Percentiles rank a stretch among this genome's conserved stretches.
phyloP scores from a whole-genome alignment of 2,888 invertebrate species.

The Microctonus aethiopoides region DNA sequence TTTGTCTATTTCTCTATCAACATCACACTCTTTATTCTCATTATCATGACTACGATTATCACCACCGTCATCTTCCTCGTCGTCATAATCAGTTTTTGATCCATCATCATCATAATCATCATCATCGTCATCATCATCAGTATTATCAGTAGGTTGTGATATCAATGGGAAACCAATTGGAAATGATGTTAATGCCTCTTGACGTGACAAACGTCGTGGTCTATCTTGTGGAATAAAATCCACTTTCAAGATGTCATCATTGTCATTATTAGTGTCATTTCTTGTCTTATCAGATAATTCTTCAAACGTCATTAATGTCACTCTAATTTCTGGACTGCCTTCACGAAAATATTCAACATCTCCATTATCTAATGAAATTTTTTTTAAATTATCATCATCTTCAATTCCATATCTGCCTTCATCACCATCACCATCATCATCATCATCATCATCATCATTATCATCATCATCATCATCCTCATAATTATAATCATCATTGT shows the following conservation, averaged over 20 bases:
- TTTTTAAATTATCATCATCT: not conserved
- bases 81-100: not conserved
- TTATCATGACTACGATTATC: conserved; percentile 38
- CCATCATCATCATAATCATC: conserved; percentile 25
- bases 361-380: not conserved
- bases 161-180: conserved; percentile 54
- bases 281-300: conserved; percentile 36
- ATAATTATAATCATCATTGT: conserved; percentile 66
- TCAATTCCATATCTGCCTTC: conserved; percentile 21
- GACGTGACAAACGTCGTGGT: conserved; percentile 73
- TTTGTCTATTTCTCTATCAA: conserved; percentile 16
- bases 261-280: conserved; percentile 10
- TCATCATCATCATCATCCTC: conserved; percentile 43
- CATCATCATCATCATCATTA: conserved; percentile 4
- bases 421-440: conserved; percentile 1
- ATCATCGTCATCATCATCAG: conserved; percentile 41
- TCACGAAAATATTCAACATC: not conserved
- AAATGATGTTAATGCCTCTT: conserved; percentile 82
- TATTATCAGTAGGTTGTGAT: conserved; percentile 33
- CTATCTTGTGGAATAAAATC: conserved; percentile 48
- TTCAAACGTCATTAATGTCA: conserved; percentile 49
- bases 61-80: not conserved
- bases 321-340: conserved; percentile 59
- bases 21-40: conserved; percentile 51
- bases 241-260: conserved; percentile 19